Conservation (phyloP, 2,797 vertebrate genomes). For the Cossypha caffra region DNA sequence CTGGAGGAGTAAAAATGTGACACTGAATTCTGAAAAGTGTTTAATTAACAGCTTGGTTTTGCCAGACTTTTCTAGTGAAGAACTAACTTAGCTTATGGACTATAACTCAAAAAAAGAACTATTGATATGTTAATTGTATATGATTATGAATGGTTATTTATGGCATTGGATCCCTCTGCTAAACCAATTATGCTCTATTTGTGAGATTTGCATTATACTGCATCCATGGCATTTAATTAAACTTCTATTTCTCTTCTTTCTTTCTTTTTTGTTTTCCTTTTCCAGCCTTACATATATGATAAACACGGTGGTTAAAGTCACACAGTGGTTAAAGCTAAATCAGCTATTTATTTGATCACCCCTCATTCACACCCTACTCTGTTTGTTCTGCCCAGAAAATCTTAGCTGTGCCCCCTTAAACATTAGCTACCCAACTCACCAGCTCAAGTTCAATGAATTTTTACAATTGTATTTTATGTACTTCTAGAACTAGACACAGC, state of each 20-base stretch:
- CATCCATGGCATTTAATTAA: constrained; percentile 63
- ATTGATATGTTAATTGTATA: constrained; percentile 77
- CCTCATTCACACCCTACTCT: neutral
- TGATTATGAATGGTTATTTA: constrained; percentile 76
- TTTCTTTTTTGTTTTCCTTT: constrained; percentile 29
- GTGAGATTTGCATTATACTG: constrained; percentile 71
- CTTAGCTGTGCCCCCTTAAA: neutral
- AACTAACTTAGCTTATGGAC: constrained; percentile 72
- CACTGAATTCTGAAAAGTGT: constrained; percentile 68
- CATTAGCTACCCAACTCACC: neutral
- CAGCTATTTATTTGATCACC: neutral
- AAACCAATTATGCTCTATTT: constrained; percentile 76
- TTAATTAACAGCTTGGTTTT: constrained; percentile 74
- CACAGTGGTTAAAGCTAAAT: constrained; percentile 47
- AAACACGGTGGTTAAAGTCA: neutral
- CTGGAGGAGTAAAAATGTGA: constrained; percentile 50
- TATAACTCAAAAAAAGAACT: constrained; percentile 73
- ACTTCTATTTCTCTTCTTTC: constrained; percentile 62
- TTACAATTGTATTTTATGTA: neutral
- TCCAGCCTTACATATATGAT: constrained; percentile 1
- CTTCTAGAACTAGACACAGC: neutral
- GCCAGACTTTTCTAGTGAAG: constrained; percentile 68
- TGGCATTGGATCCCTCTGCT: constrained; percentile 72
- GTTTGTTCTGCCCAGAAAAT: neutral
- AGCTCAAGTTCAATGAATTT: neutral